Evolutionary conservation across 2,113 vertebrate genomes (phyloP), one percentile per base, ranked within the genome.

Genomic region (Halichoeres trimaculatus): DNA sequence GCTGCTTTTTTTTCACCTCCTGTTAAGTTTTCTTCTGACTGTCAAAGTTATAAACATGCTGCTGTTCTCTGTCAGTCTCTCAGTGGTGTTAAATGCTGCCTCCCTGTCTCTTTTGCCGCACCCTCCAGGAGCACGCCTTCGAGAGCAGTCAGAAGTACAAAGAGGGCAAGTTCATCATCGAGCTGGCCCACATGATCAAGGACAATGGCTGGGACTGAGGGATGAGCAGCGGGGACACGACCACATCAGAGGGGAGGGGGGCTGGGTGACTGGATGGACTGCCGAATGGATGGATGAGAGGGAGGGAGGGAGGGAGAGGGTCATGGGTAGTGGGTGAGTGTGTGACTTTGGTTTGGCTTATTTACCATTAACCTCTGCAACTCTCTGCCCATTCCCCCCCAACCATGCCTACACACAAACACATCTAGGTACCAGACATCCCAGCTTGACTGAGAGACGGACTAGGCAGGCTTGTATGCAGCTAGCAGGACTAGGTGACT

Each of bases 71-170:
- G 8, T 76, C 24, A 41, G 19, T 70, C 57, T 67, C 47, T 72
- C 26, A 11, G 61, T 20, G 65, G 55, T 75, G 41, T 68, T 54
- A 76, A 86, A 48, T 1, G 6, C 45, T 36, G 35, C 56, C 58
- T 40, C 22, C 67, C 26, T 62, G 1, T 56, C 36, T 74, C 52
- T 72, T 78, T 51, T 78, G 53, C 56, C 66, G 5, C 52, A 24
- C 60, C 81, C 75, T 79, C 67, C 36, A 99, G 98, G 98, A 99
- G 91, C 97, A 99, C 24, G 98, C 98, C 77, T 99, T 99, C 87
- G 98, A 99, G 94, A 99, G 96, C 97, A 99, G 97, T 93, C 98
- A 99, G 95, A 99, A 99, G 92, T 99, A 99, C 92, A 99, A 99
- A 94, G 98, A 99, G 95, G 98, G 98, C 90, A 99, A 99, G 93